Percentiles rank a stretch among this genome's conserved stretches.
These are phyloP conservation scores for Brachylomia viminalis DNA, from an alignment of 2,888 invertebrate species.

Conservation along the genomic window DNA sequence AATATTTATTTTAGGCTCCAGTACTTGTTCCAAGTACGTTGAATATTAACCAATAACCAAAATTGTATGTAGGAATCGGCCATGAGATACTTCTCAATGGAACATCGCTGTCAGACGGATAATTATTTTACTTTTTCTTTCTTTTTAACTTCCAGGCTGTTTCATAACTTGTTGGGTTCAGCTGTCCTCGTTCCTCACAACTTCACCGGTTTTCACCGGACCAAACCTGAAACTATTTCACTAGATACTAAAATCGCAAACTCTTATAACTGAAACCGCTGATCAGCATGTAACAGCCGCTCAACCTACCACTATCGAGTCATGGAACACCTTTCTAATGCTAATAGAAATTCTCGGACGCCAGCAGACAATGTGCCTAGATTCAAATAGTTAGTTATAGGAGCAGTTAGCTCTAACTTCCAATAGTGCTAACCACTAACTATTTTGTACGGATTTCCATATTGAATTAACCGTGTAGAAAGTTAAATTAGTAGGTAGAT, in stretches of 20 bases:
- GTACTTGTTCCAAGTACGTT: no score
- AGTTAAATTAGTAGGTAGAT: not conserved
- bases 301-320: slow-evolving; percentile 70
- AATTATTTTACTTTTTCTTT: no score
- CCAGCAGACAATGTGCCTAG: slow-evolving; percentile 66
- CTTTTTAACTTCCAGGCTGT: no score
- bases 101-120: no score
- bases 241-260: not conserved
- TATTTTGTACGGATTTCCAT: slow-evolving; percentile 22
- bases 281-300: slow-evolving; percentile 70
- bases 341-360: slow-evolving; percentile 76
- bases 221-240: no score
- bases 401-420: slow-evolving; percentile 32
- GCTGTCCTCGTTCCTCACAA: no score
- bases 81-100: no score
- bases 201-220: no score
- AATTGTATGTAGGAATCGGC: no score
- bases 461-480: slow-evolving; percentile 6
- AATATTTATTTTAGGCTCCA: no score
- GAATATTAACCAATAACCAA: no score
- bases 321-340: slow-evolving; percentile 80
- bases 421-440: slow-evolving; percentile 26
- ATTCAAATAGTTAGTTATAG: slow-evolving; percentile 68
- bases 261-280: slow-evolving; percentile 57
- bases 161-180: no score